Percentiles rank a stretch among this genome's conserved stretches.
Conservation (phyloP, 2,113 vertebrate species). For the Corvus moneduloides region DNA sequence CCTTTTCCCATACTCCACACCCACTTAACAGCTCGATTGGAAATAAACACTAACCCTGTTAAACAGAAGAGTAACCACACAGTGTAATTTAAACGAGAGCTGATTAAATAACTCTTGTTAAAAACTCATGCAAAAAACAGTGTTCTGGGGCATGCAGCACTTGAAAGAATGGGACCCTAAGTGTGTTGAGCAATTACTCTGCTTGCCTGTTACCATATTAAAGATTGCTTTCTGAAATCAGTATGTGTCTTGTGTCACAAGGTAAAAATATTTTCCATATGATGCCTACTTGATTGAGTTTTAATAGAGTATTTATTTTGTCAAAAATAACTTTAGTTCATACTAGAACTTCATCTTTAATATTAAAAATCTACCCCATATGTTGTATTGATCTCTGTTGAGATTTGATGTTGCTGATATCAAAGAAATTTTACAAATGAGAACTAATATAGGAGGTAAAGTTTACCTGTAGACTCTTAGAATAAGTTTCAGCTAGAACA, state of each 20-base stretch:
- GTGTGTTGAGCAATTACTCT: neutral
- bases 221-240: neutral
- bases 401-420: neutral
- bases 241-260: neutral
- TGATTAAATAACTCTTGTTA: neutral
- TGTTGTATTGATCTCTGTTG: neutral
- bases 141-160: neutral
- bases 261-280: neutral
- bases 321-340: neutral
- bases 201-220: neutral
- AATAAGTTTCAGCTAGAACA: neutral
- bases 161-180: neutral
- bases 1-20: neutral
- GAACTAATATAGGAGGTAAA: neutral
- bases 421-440: neutral
- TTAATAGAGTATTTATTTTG: slow-evolving; percentile 21
- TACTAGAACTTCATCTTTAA: neutral
- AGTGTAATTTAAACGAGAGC: neutral
- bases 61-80: neutral
- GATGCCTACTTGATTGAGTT: neutral
- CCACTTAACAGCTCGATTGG: neutral
- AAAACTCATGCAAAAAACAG: neutral
- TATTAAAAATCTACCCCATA: neutral
- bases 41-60: neutral
- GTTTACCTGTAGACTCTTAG: neutral